Base-by-base conservation (phyloP, 2,888 invertebrate genomes). In the Andrena fulva region DNA sequence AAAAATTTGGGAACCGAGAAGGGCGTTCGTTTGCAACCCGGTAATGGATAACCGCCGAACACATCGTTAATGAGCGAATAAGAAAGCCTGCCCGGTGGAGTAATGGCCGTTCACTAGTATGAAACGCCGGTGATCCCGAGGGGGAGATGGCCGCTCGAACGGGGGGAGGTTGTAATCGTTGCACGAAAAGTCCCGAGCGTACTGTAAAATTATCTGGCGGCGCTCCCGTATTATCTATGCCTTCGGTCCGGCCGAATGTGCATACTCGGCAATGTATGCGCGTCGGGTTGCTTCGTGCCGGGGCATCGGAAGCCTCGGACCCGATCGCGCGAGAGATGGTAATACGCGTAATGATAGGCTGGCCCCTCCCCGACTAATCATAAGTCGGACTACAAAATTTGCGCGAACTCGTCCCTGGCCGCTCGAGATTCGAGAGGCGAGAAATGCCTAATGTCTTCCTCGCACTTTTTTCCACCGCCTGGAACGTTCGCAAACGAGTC, bases 261-360 rank as follows among this genome's bases (percentile, higher is more conserved):
- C 84, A 75, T 68, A 42, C 80, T 33, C 12, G 69, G 66, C 63
- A 54, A 54, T 56, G 70, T 71, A 72, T 74, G 56, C 67, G 54
- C 50, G 63, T 27, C 64, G 16, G 16, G 60, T 67, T 66, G 35
- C 66, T 68, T 73, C 66, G 35, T 67, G 69, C 52, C 20, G 64
- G 62, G 31, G 67, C 72, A 84, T 86, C 89, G 87, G 87, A 82
- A 88, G 87, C 80, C 71, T 66, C 66, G 71, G 77, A 82, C 74
- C 24, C 67, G 80, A 87, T 87, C 80, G 84, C 87, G 86, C 87
- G 83, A 89, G 82, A 87, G 87, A 88, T 82, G 86, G 87, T 87
- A 89, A 89, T 88, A 80, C 82, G 71, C 83, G 81, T 89, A 87
- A 88, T 89, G 86, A 80, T 74, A 79, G 88, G 89, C 82, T 87